Base-by-base conservation (phyloP, 2,113 vertebrate species). In the Percopsis transmontana region DNA sequence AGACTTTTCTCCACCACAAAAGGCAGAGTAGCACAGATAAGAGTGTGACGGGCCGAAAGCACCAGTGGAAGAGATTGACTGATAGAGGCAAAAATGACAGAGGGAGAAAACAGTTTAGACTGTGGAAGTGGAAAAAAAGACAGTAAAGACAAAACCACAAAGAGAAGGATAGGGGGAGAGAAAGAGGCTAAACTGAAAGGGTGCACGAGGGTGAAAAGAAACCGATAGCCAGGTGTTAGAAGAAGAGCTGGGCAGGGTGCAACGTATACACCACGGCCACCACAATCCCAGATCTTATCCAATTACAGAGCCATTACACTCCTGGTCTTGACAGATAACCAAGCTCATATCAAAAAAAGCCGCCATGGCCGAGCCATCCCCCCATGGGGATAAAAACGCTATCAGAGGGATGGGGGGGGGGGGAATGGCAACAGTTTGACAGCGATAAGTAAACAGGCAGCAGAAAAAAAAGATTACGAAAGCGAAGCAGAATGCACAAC, bases 261-360 rank as follows among this genome's bases (percentile, higher is more conserved):
- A 15, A 67, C 80, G 70, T 67, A 67, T 53, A n/a, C 51, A 19
- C 10, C 53, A 63, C 52, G 33, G 62, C 44, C 58, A 70, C 84
- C 78, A 87, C 80, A 86, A 82, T 73, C 75, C 72, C 79, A 86
- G 86, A 87, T 87, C 83, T 89, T 87, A 89, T 88, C 87, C 86
- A 90, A 89, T 89, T 89, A 89, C 82, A 85, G 73, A 87, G 70
- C 77, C 82, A 88, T 89, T 89, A 89, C 82, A 77, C 83, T 83
- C 68, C 62, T 61, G 81, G 3, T 74, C 75, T 42, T 85, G 86
- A 84, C 81, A 86, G 86, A 89, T 89, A 88, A 87, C 85, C 72
- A 76, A 77, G 76, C 51, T 69, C 12, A 11, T 82, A 88, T 87
- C 83, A 82, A 87, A 88, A 90, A 87, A 33, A 86, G 20, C 55